Base-by-base conservation (phyloP, 2,113 vertebrate species). In the Dendrocopos noguchii region DNA sequence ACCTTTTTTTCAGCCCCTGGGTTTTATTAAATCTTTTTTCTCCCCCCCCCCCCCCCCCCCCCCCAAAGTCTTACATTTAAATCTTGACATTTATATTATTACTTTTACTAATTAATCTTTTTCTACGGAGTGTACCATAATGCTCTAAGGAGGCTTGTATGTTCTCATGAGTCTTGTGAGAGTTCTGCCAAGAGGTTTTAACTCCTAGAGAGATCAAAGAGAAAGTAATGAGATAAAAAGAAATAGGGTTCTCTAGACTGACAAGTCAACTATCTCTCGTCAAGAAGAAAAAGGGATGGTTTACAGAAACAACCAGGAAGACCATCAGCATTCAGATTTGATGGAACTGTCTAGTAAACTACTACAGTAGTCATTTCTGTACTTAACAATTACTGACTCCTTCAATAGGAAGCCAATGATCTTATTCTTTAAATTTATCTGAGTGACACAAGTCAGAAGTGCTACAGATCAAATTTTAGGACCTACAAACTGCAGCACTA, bases 31-130 rank as follows among this genome's bases (percentile, higher is more conserved):
- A 89, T 77, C 47, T 68, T 50, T 80, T 29, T 28, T 73, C 20
- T 44, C 47, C 50, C 33, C 6, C 16, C 21, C 21, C 22, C 7
- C 17, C 1, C 16, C 28, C 29, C 12, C 28, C 9, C 47, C 47
- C 9, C 16, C 16, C 1, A 16, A 88, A 89, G 87, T 73, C 68
- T 91, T 87, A 82, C 67, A 60, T 57, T 92, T 92, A 70, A 82
- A 74, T 53, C 33, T 60, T 91, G 76, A 60, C 80, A 80, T 77
- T 85, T 67, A 25, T 90, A 64, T 64, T 65, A 74, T 44, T 66
- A 83, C 12, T 71, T 89, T 50, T 89, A 92, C 81, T 94, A 93
- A 95, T 92, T 80, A 87, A 89, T 85, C 67, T 70, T 87, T 83
- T 42, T 80, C 84, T 56, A 2, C 24, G 13, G 85, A 85, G 44